Base-by-base conservation (phyloP, 53 echinoderm and acorn worm species). In the Holothuria scabra region DNA sequence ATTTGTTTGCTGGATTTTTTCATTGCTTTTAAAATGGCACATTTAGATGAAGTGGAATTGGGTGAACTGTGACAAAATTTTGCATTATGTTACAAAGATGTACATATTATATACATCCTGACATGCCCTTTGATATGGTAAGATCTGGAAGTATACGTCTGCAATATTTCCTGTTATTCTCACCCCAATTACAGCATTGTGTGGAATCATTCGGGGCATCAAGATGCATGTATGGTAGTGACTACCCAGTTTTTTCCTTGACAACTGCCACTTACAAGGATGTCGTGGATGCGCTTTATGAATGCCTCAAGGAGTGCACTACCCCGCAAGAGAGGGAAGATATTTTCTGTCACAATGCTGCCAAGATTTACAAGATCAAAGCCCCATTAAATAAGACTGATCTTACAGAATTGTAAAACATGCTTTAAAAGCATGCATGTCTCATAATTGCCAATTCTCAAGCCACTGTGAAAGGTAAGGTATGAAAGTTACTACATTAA, bases 201-300 rank as follows among this genome's bases (percentile, higher is more conserved):
- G 86, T 92, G 24, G 70, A 92, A 64, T n/a, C 33, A 28, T 92
- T 92, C 65, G 92, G 92, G 31, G 92, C 92, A 1, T 60, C 89
- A 0, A 46, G 92, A 20, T 92, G 92, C 59, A 76, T 92, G 48
- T 92, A 86, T 57, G 92, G 89, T 6, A 89, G 92, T 59, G 89
- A 92, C 84, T 92, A 86, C 87, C 92, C 92, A 18, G 92, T 92
- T 30, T 92, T 89, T 80, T 83, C 61, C 49, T 18, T 79, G 84
- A 86, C 81, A 9, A 86, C 69, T 67, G 89, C 86, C 80, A 84
- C 84, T 19, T 92, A 92, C 70, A 62, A 37, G 48, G 85, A 89
- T 33, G 84, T 92, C 0, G 84, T 82, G 41, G 56, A 84, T 37
- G 76, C 87, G 1, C 28, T 92, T 46, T 62, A 41, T 33, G 70